Conservation (phyloP, 2,797 vertebrate species). For the Pipistrellus pygmaeus region DNA sequence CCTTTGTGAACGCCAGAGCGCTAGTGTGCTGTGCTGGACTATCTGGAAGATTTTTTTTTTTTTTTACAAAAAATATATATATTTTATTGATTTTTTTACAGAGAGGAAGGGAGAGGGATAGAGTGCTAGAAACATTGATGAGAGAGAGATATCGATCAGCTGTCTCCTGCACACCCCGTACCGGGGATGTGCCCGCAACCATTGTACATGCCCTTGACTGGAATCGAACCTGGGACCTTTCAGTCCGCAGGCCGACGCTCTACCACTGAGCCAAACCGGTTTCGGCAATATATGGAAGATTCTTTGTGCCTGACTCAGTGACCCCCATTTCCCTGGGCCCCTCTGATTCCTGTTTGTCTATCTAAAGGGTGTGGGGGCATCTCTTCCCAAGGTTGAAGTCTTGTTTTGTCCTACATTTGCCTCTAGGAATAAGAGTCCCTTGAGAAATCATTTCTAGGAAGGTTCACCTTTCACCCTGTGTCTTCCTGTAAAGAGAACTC, state of each 20-base stretch:
- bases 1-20: not conserved
- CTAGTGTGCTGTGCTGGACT: not conserved
- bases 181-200: no score
- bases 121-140: no score
- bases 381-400: not conserved
- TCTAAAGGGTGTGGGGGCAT: not conserved
- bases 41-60: no score
- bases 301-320: not conserved
- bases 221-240: no score
- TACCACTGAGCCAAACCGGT: no score
- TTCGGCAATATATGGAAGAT: not conserved
- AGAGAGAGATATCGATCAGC: no score
- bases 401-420: not conserved
- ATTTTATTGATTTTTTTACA: no score
- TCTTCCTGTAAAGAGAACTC: not conserved
- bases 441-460: not conserved
- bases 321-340: not conserved
- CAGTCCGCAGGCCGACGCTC: no score
- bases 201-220: no score
- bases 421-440: not conserved
- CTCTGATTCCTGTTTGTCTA: constrained; percentile 30
- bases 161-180: no score
- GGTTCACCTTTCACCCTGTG: not conserved
- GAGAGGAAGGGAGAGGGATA: no score
- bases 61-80: no score